Evolutionary conservation across 2,888 invertebrate species (phyloP), one percentile per base, ranked within the genome.

Genomic region (Archips xylosteana): DNA sequence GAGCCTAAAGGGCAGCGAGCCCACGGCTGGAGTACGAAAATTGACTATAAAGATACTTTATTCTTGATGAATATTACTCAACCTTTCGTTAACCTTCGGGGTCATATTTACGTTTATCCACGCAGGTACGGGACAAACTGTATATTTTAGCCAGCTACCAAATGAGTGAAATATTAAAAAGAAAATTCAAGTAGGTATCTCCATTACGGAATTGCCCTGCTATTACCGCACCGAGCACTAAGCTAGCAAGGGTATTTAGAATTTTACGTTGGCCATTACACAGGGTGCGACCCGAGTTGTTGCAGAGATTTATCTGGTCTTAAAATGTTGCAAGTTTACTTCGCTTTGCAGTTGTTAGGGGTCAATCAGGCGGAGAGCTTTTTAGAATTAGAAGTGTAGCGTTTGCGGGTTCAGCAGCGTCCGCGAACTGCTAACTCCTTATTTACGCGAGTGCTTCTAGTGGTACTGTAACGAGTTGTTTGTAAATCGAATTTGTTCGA

Each of bases 331-430:
- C 74, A 60, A 69, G 69, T 73, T 60, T 63, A 72, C 45, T 72
- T 64, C 42, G 65, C 64, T 51, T 42, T 70, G 62, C 32, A 54
- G 51, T 54, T 67, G 51, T 71, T 57, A 70, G 66, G 71, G 81
- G 80, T 86, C 86, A 90, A 91, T 90, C 89, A 87, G 78, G 75
- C 79, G 82, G 78, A 91, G 84, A 89, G 90, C 89, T 87, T 87
- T 87, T 87, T 85, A 86, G 88, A 90, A 88, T 89, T 88, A 88
- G 89, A 89, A 87, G 85, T 85, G 85, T 85, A 82, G 83, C 81
- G 81, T 84, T 87, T 83, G 85, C 84, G 80, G 86, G 74, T 78
- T 83, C 76, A 76, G 75, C 77, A 78, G 79, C 80, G 80, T 84
- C 79, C 81, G 80, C 77, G 74, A 79, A 80, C 83, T 80, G 82